These are phyloP conservation scores for Strix uralensis DNA, from an alignment of 2,113 vertebrate species.

Conservation along the genomic window DNA sequence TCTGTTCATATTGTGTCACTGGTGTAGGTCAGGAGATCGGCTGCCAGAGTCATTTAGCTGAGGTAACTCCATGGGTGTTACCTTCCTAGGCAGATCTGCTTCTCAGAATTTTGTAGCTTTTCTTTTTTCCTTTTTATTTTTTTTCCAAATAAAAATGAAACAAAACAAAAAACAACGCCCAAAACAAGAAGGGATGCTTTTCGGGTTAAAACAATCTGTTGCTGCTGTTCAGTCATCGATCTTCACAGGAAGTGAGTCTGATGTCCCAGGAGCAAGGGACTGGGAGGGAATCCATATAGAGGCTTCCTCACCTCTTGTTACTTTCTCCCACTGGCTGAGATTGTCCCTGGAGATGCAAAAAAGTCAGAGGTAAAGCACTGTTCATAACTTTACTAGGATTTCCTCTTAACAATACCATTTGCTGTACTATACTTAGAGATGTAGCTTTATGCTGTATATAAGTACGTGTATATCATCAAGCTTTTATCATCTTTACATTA, in stretches of 20 bases:
- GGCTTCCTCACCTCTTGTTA: conserved; percentile 87
- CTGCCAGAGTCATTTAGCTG: background rate
- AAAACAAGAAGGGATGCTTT: conserved; percentile 9
- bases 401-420: background rate
- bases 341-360: conserved; percentile 82
- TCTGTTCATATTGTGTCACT: background rate
- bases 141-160: background rate
- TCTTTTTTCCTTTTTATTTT: background rate
- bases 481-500: background rate
- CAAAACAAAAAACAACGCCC: background rate
- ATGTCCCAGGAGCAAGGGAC: conserved; percentile 53
- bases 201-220: background rate
- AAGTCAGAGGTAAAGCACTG: background rate
- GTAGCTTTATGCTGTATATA: background rate
- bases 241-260: conserved; percentile 82
- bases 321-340: conserved; percentile 93
- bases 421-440: background rate
- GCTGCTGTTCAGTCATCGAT: conserved; percentile 81
- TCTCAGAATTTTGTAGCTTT: conserved; percentile 43
- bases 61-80: background rate
- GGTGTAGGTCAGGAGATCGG: conserved; percentile 23
- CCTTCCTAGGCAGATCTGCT: conserved; percentile 15
- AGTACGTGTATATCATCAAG: background rate
- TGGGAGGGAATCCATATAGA: conserved; percentile 71
- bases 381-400: background rate